Evolutionary conservation across 2,888 invertebrate genomes (phyloP).

Genomic region (Agrilus biguttatus): DNA sequence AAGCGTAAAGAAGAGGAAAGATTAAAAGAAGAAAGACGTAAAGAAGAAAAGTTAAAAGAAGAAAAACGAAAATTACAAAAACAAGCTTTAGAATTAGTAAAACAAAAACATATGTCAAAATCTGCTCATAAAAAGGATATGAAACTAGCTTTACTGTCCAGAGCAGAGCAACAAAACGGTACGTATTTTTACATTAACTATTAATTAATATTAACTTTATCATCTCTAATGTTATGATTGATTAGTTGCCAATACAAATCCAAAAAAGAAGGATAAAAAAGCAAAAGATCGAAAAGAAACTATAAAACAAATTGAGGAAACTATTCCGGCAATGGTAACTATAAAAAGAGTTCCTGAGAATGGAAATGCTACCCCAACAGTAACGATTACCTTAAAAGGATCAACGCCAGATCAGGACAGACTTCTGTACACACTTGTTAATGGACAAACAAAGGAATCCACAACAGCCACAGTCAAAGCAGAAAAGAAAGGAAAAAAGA

Average conservation of each 20-base stretch:
- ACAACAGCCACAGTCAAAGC: slow-evolving; percentile 5
- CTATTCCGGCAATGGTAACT: slow-evolving; percentile 46
- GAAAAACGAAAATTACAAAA: slow-evolving; percentile 10
- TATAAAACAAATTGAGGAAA: slow-evolving; percentile 22
- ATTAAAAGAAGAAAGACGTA: slow-evolving; percentile 20
- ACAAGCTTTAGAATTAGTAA: slow-evolving; percentile 11
- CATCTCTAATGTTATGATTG: neutral
- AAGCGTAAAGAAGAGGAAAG: slow-evolving; percentile 26
- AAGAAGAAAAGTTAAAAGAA: slow-evolving; percentile 18
- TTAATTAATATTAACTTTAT: neutral
- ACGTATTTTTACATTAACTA: neutral
- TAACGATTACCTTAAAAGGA: slow-evolving; percentile 63
- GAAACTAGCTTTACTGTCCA: slow-evolving; percentile 19
- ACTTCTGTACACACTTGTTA: slow-evolving; percentile 55
- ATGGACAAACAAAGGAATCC: slow-evolving; percentile 32
- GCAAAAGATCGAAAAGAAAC: slow-evolving; percentile 1
- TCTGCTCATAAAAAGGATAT: slow-evolving; percentile 13
- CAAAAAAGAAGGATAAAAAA: slow-evolving; percentile 7
- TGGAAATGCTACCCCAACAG: slow-evolving; percentile 51
- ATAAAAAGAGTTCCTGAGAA: slow-evolving; percentile 56
- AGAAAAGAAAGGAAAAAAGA: slow-evolving; percentile 12
- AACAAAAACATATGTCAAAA: slow-evolving; percentile 6
- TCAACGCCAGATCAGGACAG: slow-evolving; percentile 60
- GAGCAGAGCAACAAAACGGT: neutral
- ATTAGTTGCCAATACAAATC: slow-evolving; percentile 3